Percentiles rank a stretch among this genome's conserved stretches.
Conservation (phyloP, 2,888 invertebrate species). For the Siphlonurus alternatus region DNA sequence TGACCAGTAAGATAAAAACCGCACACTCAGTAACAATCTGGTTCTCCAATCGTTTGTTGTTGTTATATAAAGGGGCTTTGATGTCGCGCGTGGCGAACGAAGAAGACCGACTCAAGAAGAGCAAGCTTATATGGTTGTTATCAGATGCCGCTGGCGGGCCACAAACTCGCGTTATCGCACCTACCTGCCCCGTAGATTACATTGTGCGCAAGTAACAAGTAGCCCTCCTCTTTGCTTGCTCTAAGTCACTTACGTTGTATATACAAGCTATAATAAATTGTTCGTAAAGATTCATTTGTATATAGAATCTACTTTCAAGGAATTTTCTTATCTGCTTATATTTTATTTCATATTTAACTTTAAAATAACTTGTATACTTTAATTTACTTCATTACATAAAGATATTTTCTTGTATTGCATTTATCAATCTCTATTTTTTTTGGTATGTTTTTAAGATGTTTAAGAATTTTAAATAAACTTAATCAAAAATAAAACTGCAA, state of each 20-base stretch:
- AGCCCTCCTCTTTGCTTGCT: not conserved
- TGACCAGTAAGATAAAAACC: not conserved
- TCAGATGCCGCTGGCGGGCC: not conserved
- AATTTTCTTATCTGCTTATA: not conserved
- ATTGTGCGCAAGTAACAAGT: not conserved
- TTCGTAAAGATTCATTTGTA: too few species aligned
- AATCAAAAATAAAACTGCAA: too few species aligned
- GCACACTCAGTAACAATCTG: not conserved
- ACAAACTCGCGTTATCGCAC: not conserved
- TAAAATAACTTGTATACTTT: not conserved
- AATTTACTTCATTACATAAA: not conserved
- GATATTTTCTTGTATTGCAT: not conserved
- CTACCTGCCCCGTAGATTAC: not conserved
- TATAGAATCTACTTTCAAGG: too few species aligned
- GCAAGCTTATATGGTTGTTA: not conserved
- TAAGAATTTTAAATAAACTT: too few species aligned
- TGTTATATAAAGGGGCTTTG: not conserved
- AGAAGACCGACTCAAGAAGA: too few species aligned
- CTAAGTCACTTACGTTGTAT: not conserved
- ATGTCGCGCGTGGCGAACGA: not conserved
- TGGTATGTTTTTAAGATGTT: not conserved
- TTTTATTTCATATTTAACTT: not conserved
- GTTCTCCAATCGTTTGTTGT: not conserved
- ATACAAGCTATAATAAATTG: not conserved
- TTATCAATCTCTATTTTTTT: not conserved